Evolutionary conservation across 2,888 invertebrate species (phyloP), one percentile per base, ranked within the genome.

Genomic region (Philereme vetulata): DNA sequence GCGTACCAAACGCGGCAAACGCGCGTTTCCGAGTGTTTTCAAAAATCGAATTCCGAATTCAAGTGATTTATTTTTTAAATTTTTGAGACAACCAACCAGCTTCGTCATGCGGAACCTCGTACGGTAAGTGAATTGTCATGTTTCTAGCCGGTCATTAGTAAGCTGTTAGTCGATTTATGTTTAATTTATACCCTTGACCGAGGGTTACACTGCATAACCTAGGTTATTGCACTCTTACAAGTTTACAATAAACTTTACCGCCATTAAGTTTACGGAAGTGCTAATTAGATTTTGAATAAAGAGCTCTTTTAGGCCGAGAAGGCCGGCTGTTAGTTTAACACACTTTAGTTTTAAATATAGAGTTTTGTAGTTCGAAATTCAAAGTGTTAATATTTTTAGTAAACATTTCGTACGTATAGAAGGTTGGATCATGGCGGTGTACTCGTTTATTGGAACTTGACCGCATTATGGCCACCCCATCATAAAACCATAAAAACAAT

Each of bases 71-170:
- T 72, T 66, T 70, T 72, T 71, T 54, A 57, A 21, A 74, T 76
- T 74, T 75, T 74, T 70, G 69, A 68, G 57, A 66, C 63, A 66
- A 69, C 58, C 60, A 58, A 66, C 75, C 73, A 68, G 61, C 69
- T 67, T 77, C 77, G 77, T 78, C 72, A 91, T 91, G 90, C 84
- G 86, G 85, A 88, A 87, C 78, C 68, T 86, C 61, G 64, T 88
- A 77, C 73, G 90, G 90, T 91, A 70, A 86, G 90, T 82, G 71
- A 72, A 66, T 66, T 67, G 46, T 32, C 33, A 40, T 52, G 33
- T 8, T 34, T 42, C 21, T 46, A 51, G 50, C 40, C n/a, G 51
- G 50, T 68, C 61, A 66, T 67, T 67, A 66, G 63, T 65, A 65
- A 70, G 66, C 68, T 69, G 65, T 69, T 69, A 72, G 60, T 64